Evolutionary conservation across 2,888 invertebrate genomes (phyloP), one percentile per base, ranked within the genome.

Genomic region (Drosophila recens): DNA sequence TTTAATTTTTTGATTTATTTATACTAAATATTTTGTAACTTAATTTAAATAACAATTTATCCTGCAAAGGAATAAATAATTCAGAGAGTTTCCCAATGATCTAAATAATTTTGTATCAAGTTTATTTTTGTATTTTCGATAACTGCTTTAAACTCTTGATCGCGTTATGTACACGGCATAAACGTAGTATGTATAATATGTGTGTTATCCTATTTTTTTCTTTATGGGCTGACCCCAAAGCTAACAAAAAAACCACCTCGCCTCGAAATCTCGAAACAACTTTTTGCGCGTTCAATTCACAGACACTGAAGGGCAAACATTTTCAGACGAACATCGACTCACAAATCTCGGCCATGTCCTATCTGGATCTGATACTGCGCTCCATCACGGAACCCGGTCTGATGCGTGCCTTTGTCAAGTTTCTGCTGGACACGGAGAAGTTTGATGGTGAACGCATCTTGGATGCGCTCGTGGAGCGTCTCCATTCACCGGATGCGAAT

Each of bases 311-410:
- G 92, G 93, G 92, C 90, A 93, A 93, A 92, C 92, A 93, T 93
- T 95, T 95, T 93, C 95, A 98, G 97, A 97, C 95, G 92, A 96
- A 97, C 69, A 94, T 96, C 81, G 96, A 96, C 79, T 98, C 99
- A 92, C 96, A 98, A 91, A 95, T 98, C 67, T 97, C 98, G 53
- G 97, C 98, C 10, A 98, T 97, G 90, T 97, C 97, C 8, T 99
- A 99, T 93, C 94, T 98, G 73, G 98, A 99, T 93, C 94, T 99
- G 79, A 96, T 98, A 85, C 93, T 99, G 73, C 95, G 98, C 52
- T 97, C 97, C 56, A 96, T 97, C 13, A 96, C 97, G 0, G 96
- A 97, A 81, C 96, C 97, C 0, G 96, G 97, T 0, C 93, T 99
- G 58, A 93, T 98, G 79, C 94, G 96, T 79, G 95, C 97, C 0